phyloP scores from a whole-genome alignment of 2,113 vertebrate genomes.

The Pollachius pollachius region DNA sequence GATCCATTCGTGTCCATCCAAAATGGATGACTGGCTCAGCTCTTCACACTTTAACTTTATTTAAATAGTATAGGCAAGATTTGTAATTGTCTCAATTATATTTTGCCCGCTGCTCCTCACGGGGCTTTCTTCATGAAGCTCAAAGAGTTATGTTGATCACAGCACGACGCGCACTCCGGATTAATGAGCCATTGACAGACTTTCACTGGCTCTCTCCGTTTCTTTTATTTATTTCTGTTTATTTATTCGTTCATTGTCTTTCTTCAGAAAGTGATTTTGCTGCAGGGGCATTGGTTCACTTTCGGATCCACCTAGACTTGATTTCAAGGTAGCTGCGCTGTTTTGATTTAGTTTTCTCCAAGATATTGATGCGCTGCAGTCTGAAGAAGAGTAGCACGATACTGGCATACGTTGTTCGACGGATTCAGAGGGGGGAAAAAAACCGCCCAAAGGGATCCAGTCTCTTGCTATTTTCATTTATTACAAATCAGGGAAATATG shows the following conservation, averaged over 20 bases:
- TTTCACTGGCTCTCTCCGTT: slow-evolving; percentile 24
- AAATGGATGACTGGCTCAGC: too few relatives aligned
- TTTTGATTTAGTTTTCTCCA: slow-evolving; percentile 21
- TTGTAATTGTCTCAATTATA: too few relatives aligned
- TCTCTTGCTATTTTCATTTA: slow-evolving; percentile 18
- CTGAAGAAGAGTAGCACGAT: slow-evolving; percentile 8
- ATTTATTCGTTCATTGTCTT: slow-evolving; percentile 11
- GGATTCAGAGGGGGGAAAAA: background rate
- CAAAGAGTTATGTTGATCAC: too few relatives aligned
- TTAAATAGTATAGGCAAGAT: too few relatives aligned
- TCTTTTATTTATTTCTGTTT: too few relatives aligned
- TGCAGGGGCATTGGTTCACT: slow-evolving; percentile 25
- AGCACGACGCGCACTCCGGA: too few relatives aligned
- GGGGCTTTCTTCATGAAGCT: too few relatives aligned
- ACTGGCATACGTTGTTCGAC: slow-evolving; percentile 12
- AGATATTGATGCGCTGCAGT: slow-evolving; percentile 8
- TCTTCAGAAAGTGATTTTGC: slow-evolving; percentile 28
- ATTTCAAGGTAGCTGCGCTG: slow-evolving; percentile 18
- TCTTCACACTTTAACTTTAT: too few relatives aligned
- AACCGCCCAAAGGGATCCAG: background rate
- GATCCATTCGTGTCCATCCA: too few relatives aligned
- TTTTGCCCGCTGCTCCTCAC: too few relatives aligned
- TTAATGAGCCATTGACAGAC: too few relatives aligned
- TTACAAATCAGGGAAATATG: slow-evolving; percentile 15
- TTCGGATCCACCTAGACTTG: slow-evolving; percentile 18